phyloP scores from a whole-genome alignment of 2,888 invertebrate species.

The Thelaira solivaga region DNA sequence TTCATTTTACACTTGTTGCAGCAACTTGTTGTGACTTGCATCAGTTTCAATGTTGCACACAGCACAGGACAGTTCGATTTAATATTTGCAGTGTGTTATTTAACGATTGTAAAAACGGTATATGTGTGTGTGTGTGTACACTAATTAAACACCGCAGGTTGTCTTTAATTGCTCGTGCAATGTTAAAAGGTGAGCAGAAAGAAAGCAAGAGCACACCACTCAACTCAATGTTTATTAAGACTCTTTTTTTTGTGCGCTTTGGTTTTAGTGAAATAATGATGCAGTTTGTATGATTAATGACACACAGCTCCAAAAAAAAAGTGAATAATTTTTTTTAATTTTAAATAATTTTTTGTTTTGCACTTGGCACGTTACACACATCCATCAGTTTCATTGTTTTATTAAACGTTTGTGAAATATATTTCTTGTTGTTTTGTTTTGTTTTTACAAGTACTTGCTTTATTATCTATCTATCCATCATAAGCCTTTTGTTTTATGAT shows the following conservation, averaged over 20 bases:
- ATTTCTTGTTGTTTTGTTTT: neutral
- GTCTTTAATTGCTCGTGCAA: slow-evolving; percentile 27
- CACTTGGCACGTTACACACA: slow-evolving; percentile 12
- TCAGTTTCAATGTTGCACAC: slow-evolving; percentile 20
- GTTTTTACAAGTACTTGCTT: no score
- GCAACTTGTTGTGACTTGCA: neutral
- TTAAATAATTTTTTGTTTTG: neutral
- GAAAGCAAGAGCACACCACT: no score
- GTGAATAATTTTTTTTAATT: no score
- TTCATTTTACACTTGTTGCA: slow-evolving; percentile 27
- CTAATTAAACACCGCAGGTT: slow-evolving; percentile 46
- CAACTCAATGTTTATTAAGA: slow-evolving; percentile 31
- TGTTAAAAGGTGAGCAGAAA: slow-evolving; percentile 14
- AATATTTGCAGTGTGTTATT: neutral
- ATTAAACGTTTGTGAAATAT: slow-evolving; percentile 10
- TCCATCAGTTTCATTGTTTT: slow-evolving; percentile 26
- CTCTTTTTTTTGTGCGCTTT: slow-evolving; percentile 20
- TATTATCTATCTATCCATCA: slow-evolving; percentile 1
- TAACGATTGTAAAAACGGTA: neutral
- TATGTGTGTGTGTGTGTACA: neutral
- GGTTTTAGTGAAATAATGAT: slow-evolving; percentile 28
- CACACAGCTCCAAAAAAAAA: neutral
- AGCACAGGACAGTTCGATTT: neutral
- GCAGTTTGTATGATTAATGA: slow-evolving; percentile 44
- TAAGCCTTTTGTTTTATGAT: slow-evolving; percentile 10